phyloP scores from a whole-genome alignment of 2,888 invertebrate species.

The Autographa gamma region DNA sequence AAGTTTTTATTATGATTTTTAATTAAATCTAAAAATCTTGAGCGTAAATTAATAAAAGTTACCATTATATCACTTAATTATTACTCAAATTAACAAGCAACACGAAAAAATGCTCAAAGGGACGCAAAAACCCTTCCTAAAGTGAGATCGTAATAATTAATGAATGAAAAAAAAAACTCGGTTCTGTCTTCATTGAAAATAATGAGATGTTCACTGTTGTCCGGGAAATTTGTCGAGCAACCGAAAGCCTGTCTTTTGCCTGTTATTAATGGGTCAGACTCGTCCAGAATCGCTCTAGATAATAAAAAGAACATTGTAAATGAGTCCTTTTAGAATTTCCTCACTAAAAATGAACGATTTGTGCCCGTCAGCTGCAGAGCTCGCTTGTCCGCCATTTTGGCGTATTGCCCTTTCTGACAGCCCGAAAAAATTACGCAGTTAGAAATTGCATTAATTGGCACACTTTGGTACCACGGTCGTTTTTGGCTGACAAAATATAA shows the following conservation, averaged over 20 bases:
- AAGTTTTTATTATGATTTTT: background rate
- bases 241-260: conserved; percentile 67
- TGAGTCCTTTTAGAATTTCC: conserved; percentile 66
- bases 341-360: conserved; percentile 68
- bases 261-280: conserved; percentile 71
- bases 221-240: conserved; percentile 69
- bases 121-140: background rate
- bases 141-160: conserved; percentile 5
- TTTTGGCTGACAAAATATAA: background rate
- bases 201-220: conserved; percentile 70
- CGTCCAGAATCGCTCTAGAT: conserved; percentile 66
- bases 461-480: background rate
- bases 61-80: background rate
- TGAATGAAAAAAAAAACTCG: background rate
- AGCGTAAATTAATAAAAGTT: background rate
- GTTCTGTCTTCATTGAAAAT: conserved; percentile 69
- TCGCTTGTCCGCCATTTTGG: conserved; percentile 16
- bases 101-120: background rate
- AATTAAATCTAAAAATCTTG: background rate
- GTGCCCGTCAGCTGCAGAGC: conserved; percentile 60
- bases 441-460: background rate
- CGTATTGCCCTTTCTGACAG: background rate
- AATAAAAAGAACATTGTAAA: conserved; percentile 74
- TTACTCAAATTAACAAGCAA: background rate
- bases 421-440: conserved; percentile 9